These are phyloP conservation scores for Bugula neritina DNA, from an alignment of 2,888 invertebrate species.

Conservation along the genomic window DNA sequence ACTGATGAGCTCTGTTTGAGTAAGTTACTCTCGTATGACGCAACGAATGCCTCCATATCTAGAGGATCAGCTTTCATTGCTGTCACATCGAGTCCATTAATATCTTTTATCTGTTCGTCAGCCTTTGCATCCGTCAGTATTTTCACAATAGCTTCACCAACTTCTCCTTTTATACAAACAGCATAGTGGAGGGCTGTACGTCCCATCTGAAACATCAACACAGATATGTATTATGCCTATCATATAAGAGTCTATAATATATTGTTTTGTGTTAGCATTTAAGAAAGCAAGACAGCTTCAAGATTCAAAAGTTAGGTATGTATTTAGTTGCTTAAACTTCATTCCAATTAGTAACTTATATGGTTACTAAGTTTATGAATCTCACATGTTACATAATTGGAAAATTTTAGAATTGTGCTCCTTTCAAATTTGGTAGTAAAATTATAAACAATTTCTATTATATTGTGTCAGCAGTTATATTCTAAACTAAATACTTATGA, in stretches of 20 bases:
- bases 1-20: neutral
- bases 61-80: slow-evolving; percentile 13
- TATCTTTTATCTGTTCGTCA: slow-evolving; percentile 3
- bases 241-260: too few relatives aligned
- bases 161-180: slow-evolving; percentile 28
- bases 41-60: neutral
- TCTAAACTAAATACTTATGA: too few relatives aligned
- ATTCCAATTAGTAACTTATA: too few relatives aligned
- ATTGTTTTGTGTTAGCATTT: too few relatives aligned
- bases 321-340: too few relatives aligned
- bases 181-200: slow-evolving; percentile 31
- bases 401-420: neutral
- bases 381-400: too few relatives aligned
- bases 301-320: too few relatives aligned
- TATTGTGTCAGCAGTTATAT: too few relatives aligned
- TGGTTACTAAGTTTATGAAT: too few relatives aligned
- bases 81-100: slow-evolving; percentile 3
- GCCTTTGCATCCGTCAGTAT: slow-evolving; percentile 1
- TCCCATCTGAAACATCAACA: slow-evolving; percentile 28
- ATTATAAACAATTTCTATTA: too few relatives aligned
- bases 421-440: too few relatives aligned
- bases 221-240: neutral
- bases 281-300: too few relatives aligned
- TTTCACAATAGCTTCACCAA: neutral
- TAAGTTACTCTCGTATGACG: neutral